Conservation (phyloP, 2,113 vertebrate species). For the Megalops atlanticus region DNA sequence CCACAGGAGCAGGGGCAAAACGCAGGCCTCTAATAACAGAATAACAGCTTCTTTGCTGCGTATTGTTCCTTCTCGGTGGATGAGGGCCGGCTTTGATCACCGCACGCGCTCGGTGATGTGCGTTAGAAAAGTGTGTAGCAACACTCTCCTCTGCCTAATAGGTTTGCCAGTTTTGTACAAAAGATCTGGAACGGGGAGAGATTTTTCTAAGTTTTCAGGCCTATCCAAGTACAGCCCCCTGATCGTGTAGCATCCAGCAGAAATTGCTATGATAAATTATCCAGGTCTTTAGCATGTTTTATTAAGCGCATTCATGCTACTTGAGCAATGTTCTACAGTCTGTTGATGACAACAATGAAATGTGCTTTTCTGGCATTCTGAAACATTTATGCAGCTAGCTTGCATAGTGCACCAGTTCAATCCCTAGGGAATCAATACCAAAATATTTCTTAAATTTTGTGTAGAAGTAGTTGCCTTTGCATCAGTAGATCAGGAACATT, state of each 20-base stretch:
- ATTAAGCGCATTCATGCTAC: background rate
- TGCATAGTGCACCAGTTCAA: too few relatives aligned
- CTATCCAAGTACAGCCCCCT: background rate
- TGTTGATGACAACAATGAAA: background rate
- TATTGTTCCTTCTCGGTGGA: background rate
- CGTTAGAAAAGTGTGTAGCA: too few relatives aligned
- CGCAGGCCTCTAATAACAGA: too few relatives aligned
- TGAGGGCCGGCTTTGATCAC: background rate
- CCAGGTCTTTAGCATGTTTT: background rate
- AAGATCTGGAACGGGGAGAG: background rate
- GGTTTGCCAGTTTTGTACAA: background rate
- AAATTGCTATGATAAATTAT: background rate
- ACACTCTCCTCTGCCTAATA: background rate
- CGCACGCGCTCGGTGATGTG: background rate
- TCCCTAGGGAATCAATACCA: conserved; percentile 5
- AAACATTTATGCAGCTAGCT: background rate
- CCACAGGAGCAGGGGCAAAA: background rate
- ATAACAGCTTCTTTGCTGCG: background rate
- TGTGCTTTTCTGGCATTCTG: background rate
- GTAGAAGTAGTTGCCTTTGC: conserved; percentile 55
- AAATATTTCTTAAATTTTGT: conserved; percentile 55
- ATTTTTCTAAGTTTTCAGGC: background rate
- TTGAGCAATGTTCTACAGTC: background rate
- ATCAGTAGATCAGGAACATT: conserved; percentile 67
- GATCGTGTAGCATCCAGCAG: too few relatives aligned